phyloP scores from a whole-genome alignment of 2,797 vertebrate genomes.

The Chaenodraco wilsoni region DNA sequence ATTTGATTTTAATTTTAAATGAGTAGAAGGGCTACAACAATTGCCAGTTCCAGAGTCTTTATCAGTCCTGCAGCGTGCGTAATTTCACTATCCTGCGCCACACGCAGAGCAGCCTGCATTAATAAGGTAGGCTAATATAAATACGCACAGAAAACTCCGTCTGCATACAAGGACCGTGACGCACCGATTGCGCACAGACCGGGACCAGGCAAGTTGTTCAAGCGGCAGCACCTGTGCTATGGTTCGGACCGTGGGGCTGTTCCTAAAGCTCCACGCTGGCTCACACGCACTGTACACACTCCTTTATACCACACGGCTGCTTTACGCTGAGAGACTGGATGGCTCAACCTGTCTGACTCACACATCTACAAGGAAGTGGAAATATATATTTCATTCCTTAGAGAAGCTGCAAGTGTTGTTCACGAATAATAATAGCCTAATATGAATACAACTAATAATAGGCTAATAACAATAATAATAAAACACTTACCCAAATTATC shows the following conservation, averaged over 20 bases:
- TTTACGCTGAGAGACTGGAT: conserved; percentile 1
- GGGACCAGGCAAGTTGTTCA: neutral
- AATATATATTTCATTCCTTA: neutral
- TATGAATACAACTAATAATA: neutral
- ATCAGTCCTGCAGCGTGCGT: conserved; percentile 20
- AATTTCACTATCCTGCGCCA: conserved; percentile 28
- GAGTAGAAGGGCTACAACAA: rapidly evolving
- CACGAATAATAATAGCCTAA: neutral
- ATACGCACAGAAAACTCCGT: neutral
- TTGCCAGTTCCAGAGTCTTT: neutral
- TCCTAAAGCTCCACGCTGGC: conserved; percentile 23
- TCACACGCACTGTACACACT: conserved; percentile 18
- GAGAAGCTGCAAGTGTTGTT: neutral
- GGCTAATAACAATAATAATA: neutral
- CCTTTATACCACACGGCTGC: neutral
- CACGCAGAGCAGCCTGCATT: neutral
- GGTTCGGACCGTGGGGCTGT: conserved; percentile 14
- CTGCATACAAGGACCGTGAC: neutral
- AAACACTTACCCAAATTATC: conserved; percentile 50
- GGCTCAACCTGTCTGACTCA: conserved; percentile 52
- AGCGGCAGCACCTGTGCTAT: conserved; percentile 58
- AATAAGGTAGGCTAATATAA: neutral
- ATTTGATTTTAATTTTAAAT: conserved; percentile 1
- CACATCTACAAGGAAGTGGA: conserved; percentile 57
- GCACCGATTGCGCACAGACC: conserved; percentile 34